Evolutionary conservation across 2,797 vertebrate species (phyloP).

Genomic region (Hozukius guyotensis): DNA sequence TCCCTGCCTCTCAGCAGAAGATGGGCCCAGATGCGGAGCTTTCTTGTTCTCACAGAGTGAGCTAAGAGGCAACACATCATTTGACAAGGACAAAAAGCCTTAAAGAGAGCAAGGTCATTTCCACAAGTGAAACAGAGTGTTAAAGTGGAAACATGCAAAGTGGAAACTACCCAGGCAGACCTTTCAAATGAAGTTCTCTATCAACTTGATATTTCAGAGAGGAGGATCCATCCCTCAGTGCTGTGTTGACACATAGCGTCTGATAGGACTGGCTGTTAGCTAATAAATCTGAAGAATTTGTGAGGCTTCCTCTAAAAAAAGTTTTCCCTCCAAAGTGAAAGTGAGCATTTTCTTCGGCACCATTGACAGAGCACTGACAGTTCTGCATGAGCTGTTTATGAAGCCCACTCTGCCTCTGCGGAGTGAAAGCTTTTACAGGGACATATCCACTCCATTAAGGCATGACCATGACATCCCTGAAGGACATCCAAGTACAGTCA

Average conservation of each 20-base stretch:
- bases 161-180: slow-evolving; percentile 9
- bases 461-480: slow-evolving; percentile 68
- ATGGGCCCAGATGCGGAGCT: slow-evolving; percentile 53
- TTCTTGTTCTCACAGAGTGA: slow-evolving; percentile 41
- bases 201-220: slow-evolving; percentile 14
- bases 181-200: slow-evolving; percentile 22
- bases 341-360: slow-evolving; percentile 45
- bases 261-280: slow-evolving; percentile 11
- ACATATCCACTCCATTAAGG: slow-evolving; percentile 77
- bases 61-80: slow-evolving; percentile 47
- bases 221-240: slow-evolving; percentile 1
- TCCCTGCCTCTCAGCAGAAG: slow-evolving; percentile 56
- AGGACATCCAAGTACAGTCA: slow-evolving; percentile 65
- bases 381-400: slow-evolving; percentile 69
- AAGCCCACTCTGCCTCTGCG: slow-evolving; percentile 62
- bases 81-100: slow-evolving; percentile 53
- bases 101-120: slow-evolving; percentile 51
- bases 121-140: slow-evolving; percentile 21
- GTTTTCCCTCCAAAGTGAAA: slow-evolving; percentile 36
- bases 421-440: slow-evolving; percentile 78
- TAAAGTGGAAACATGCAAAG: slow-evolving; percentile 20
- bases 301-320: slow-evolving; percentile 42
- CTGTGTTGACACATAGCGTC: slow-evolving; percentile 30
- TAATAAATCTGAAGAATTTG: slow-evolving; percentile 47
- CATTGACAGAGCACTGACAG: slow-evolving; percentile 50